A percentile compares a stretch with the other conserved stretches of the same genome.
Evolutionary conservation across 2,888 invertebrate species (phyloP).

Genomic region (Adelphocoris suturalis): DNA sequence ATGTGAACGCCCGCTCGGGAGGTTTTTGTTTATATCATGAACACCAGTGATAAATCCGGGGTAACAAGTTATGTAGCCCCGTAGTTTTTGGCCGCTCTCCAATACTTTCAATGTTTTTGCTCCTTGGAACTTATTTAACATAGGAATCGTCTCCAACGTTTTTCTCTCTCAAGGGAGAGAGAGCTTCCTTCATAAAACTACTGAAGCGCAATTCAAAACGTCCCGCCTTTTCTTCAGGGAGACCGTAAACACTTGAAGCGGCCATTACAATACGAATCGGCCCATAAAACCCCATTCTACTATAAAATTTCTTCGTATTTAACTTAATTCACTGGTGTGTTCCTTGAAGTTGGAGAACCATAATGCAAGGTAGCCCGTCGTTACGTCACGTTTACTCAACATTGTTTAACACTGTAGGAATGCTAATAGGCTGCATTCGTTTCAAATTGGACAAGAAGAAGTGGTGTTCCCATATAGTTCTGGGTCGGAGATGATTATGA

Average conservation of each 20-base stretch:
- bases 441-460: neutral
- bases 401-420: neutral
- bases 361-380: neutral
- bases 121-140: conserved; percentile 65
- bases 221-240: conserved; percentile 43
- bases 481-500: neutral
- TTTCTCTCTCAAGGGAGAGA: conserved; percentile 37
- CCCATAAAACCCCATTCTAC: neutral
- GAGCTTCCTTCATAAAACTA: conserved; percentile 49
- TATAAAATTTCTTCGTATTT: conserved; percentile 23
- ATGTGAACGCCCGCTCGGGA: conserved; percentile 66
- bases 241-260: conserved; percentile 8
- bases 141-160: conserved; percentile 62
- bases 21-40: conserved; percentile 70
- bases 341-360: neutral
- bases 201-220: conserved; percentile 38
- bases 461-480: conserved; percentile 4
- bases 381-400: neutral
- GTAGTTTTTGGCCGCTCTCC: conserved; percentile 68
- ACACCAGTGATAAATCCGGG: conserved; percentile 69
- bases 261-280: conserved; percentile 18
- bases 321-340: conserved; percentile 21
- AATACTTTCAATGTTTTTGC: conserved; percentile 68
- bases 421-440: neutral
- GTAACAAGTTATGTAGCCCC: conserved; percentile 67